Evolutionary conservation across 2,888 invertebrate species (phyloP).

Genomic region (Eueremaeus valkanovi): DNA sequence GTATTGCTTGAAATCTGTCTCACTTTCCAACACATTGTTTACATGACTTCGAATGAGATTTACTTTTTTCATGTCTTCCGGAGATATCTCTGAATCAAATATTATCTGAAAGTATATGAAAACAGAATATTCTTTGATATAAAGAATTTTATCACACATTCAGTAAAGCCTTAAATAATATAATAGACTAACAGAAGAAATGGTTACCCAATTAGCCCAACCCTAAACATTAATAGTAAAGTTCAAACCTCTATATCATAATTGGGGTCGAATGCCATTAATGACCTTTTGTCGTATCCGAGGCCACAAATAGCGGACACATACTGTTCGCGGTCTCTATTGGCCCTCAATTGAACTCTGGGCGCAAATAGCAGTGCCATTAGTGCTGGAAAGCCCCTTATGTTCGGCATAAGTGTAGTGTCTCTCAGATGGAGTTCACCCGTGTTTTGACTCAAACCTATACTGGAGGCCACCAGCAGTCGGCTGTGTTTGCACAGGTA

Average conservation of each 20-base stretch:
- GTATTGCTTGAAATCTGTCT: background rate
- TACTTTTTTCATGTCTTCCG: constrained; percentile 31
- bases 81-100: constrained; percentile 33
- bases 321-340: constrained; percentile 61
- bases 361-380: constrained; percentile 79
- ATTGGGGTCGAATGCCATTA: constrained; percentile 65
- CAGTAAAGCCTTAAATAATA: too few species aligned
- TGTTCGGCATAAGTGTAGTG: constrained; percentile 85
- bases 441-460: constrained; percentile 50
- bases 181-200: constrained; percentile 61
- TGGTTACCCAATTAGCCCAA: constrained; percentile 60
- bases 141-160: too few species aligned
- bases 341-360: constrained; percentile 66
- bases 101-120: constrained; percentile 50
- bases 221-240: too few species aligned
- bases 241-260: constrained; percentile 68
- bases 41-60: constrained; percentile 38
- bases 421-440: constrained; percentile 60
- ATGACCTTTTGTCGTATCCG: constrained; percentile 61
- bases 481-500: constrained; percentile 63
- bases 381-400: constrained; percentile 74
- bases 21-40: constrained; percentile 14
- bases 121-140: too few species aligned
- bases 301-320: constrained; percentile 79
- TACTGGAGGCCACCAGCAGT: constrained; percentile 54